Base-by-base conservation (phyloP, 2,888 invertebrate genomes). In the Ditula angustiorana region DNA sequence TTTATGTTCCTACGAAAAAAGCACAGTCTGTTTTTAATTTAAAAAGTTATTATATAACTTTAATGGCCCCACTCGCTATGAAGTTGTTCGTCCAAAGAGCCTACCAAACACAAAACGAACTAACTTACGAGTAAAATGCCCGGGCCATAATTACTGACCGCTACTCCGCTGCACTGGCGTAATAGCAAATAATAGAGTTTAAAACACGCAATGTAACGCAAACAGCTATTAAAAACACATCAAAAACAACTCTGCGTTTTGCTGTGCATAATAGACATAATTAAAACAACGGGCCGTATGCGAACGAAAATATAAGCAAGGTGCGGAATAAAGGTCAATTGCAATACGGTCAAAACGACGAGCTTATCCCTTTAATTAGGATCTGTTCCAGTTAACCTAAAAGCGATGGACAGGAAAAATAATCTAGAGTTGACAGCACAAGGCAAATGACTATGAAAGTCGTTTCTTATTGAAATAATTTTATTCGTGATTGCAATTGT, bases 61-160 rank as follows among this genome's bases (percentile, higher is more conserved):
- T n/a, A n/a, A n/a, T n/a, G n/a, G n/a, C n/a, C 26, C 35, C 13
- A 13, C 35, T n/a, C 35, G 41, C 5, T 8, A 19, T 19, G 19
- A 19, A 41, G n/a, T 46, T 46, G 23, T 11, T n/a, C 11, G 2
- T 10, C 16, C 8, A 19, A 4, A 26, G 3, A 19, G 8, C 65
- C 33, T 61, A 60, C 62, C 65, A 67, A 65, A 61, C 26, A 26
- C 47, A 28, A 41, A 44, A 50, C 33, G 46, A 33, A 30, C 30
- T 13, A 23, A 52, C 28, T 30, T 10, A 37, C 41, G n/a, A n/a
- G n/a, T n/a, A 33, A 61, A 67, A 68, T 70, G 61, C 61, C 67
- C 67, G 57, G 70, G 69, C 72, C 71, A 71, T 71, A 74, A 75
- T 77, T 71, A 74, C 70, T 71, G 30, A 30, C 52, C 47, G 19